Evolutionary conservation across 2,888 invertebrate species (phyloP).

Genomic region (Tetragonisca angustula): DNA sequence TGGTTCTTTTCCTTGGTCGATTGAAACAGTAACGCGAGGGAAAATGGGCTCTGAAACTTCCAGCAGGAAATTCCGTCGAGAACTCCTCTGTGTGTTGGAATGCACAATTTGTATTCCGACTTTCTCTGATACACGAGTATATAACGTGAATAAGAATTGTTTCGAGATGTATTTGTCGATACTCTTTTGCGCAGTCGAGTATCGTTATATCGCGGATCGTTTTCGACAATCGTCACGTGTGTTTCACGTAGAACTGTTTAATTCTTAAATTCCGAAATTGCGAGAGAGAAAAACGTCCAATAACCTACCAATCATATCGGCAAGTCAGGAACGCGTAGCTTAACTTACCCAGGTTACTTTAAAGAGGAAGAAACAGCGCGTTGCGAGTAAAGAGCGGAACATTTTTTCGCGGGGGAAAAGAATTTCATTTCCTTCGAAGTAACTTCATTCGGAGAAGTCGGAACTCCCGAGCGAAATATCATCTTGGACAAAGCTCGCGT

Average conservation of each 20-base stretch:
- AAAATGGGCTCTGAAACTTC: background rate
- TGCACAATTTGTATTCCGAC: background rate
- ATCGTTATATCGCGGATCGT: background rate
- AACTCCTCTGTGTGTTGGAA: background rate
- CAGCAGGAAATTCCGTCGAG: background rate
- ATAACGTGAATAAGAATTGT: background rate
- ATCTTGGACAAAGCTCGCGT: background rate
- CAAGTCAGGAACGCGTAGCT: too few species aligned
- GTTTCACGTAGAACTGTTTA: background rate
- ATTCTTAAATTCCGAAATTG: background rate
- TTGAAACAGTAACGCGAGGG: background rate
- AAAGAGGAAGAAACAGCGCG: background rate
- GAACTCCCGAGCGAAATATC: constrained; percentile 18
- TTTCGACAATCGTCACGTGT: background rate
- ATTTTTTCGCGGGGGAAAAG: background rate
- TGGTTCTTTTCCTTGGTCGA: background rate
- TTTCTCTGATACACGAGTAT: background rate
- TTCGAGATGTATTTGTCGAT: background rate
- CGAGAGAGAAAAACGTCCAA: background rate
- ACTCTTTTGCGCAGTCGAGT: background rate
- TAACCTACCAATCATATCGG: too few species aligned
- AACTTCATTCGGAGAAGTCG: background rate
- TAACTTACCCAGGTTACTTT: background rate
- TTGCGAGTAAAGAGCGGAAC: background rate
- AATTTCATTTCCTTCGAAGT: background rate